A percentile compares a stretch with the other conserved stretches of the same genome.
phyloP scores from a whole-genome alignment of 2,113 vertebrate genomes.

The Toxostoma redivivum region DNA sequence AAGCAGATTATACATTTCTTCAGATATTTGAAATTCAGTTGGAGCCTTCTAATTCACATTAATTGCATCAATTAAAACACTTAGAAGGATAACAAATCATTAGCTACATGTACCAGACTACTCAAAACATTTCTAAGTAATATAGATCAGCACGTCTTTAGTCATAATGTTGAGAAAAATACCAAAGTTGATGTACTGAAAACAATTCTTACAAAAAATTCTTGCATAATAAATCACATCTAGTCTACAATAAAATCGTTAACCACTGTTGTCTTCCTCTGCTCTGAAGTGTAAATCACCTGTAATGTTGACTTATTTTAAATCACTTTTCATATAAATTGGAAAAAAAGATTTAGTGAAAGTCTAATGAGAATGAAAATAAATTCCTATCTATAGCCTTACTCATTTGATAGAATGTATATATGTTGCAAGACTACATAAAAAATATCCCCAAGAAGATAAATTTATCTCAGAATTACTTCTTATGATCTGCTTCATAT shows the following conservation, averaged over 20 bases:
- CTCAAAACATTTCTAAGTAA: conserved; percentile 34
- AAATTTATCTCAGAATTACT: neutral
- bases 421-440: neutral
- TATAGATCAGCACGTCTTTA: conserved; percentile 28
- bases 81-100: conserved; percentile 48
- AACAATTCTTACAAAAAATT: conserved; percentile 13
- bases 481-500: conserved; percentile 1
- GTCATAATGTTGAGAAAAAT: conserved; percentile 28
- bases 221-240: conserved; percentile 3
- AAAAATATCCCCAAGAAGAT: neutral
- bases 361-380: conserved; percentile 18
- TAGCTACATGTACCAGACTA: conserved; percentile 26
- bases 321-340: neutral
- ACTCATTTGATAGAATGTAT: neutral
- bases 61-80: conserved; percentile 47
- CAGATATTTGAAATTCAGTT: conserved; percentile 1
- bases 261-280: neutral
- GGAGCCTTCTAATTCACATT: conserved; percentile 16
- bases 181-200: neutral
- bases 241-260: conserved; percentile 27
- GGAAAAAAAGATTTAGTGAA: neutral
- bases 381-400: neutral
- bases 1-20: conserved; percentile 32
- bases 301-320: conserved; percentile 16
- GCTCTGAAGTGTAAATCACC: conserved; percentile 38